phyloP scores from a whole-genome alignment of 2,797 vertebrate genomes.

The Gadopsis bispinosus region DNA sequence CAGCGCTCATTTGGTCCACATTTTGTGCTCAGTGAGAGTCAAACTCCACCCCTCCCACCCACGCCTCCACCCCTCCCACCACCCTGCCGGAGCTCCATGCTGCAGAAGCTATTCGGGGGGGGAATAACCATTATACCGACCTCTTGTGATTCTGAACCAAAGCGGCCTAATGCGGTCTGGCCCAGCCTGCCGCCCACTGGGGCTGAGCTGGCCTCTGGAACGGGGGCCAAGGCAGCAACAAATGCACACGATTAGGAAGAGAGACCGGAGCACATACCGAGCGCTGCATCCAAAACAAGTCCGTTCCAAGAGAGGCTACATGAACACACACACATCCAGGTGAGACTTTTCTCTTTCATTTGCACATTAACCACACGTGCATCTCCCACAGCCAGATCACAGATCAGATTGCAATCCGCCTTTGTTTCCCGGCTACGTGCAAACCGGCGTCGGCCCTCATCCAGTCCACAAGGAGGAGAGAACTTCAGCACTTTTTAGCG shows the following conservation, averaged over 20 bases:
- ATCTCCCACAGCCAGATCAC: background rate
- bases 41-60: constrained; percentile 6
- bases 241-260: constrained; percentile 13
- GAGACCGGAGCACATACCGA: background rate
- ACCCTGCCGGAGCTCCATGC: background rate
- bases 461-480: too few relatives aligned
- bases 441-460: too few relatives aligned
- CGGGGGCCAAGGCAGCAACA: constrained; percentile 17
- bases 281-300: background rate
- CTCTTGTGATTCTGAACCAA: constrained; percentile 3
- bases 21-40: background rate
- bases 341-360: background rate
- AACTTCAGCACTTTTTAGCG: too few relatives aligned
- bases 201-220: constrained; percentile 10
- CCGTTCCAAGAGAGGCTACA: constrained; percentile 8
- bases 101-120: background rate
- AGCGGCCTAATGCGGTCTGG: constrained; percentile 9
- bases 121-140: constrained; percentile 6
- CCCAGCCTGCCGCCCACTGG: background rate
- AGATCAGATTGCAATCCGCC: background rate
- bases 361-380: background rate
- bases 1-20: background rate
- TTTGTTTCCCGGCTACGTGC: background rate
- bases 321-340: background rate
- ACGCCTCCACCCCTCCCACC: background rate